Evolutionary conservation across 2,888 invertebrate genomes (phyloP), one percentile per base, ranked within the genome.

Genomic region (Cistogaster globosa): DNA sequence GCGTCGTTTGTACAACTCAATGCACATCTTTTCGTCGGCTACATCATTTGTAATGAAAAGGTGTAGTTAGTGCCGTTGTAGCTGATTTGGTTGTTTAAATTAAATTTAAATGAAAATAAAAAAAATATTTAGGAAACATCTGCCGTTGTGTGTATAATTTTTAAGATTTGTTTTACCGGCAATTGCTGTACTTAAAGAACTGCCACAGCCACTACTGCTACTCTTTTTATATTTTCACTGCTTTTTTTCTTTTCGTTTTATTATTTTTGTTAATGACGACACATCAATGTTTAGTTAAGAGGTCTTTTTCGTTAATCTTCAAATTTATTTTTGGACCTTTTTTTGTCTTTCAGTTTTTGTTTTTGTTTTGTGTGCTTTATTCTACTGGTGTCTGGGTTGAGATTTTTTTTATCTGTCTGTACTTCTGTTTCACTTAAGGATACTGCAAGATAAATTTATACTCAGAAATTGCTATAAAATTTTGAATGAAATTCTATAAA

Each of bases 111-210:
- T 62, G 68, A 62, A 42, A 4, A 26, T 2, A 26, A 26, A 32
- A 32, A 32, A 32, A 32, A 0, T 7, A 32, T n/a, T n/a, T 5
- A 32, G 9, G 89, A 90, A 91, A 90, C 91, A 91, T 91, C 91
- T 91, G 90, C 91, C 88, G 87, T 84, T 88, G 88, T 88, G 88
- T 88, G 87, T 86, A 63, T 84, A 87, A 86, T 87, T 42, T 62
- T 88, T 84, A 87, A 85, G 76, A 79, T 62, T 62, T 55, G 68
- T 57, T 48, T 48, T 42, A 63, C 20, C 38, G 36, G 67, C 67
- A 67, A 26, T 58, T 58, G 58, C 38, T 22, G 67, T 58, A 76
- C 76, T 76, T 67, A 58, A 67, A 58, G 53, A 42, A 71, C 51
- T 77, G 26, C 45, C 72, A 71, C 51, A 68, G 26, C 45, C 72